Base-by-base conservation (phyloP, 1,140 invertebrate species). In the Hydropsyche tenuis region DNA sequence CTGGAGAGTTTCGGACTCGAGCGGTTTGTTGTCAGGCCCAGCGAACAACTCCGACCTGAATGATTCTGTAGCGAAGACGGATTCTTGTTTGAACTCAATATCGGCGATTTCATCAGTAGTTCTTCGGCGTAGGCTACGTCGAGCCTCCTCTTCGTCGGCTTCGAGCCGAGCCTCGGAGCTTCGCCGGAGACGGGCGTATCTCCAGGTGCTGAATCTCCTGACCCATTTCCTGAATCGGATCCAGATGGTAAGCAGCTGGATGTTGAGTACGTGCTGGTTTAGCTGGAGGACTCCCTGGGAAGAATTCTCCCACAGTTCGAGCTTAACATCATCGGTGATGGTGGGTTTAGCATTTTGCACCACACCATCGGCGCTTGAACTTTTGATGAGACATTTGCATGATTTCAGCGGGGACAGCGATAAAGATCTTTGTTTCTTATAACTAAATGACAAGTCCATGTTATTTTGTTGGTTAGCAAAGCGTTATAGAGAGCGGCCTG, bases 201-300 rank as follows among this genome's bases (percentile, higher is more conserved):
- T 12, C 89, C 89, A 53, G 88, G 87, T 12, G 88, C 88, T 12
- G 89, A 90, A 80, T 95, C 94, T 0, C 93, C 94, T 0, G 93
- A 94, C 0, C 93, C 93, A 78, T 95, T 94, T 1, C 93, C 93
- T 9, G 93, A 94, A 83, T 95, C 94, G 0, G 93, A 94, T 0
- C 93, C 93, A 51, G 92, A 94, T 0, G 92, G 78, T 94, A 94
- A 0, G 89, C 86, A 0, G 89, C 86, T 22, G 87, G 83, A 20
- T 88, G 85, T 6, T 87, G 79, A 75, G 88, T 86, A 2, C 84
- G 80, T 0, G 83, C 84, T 2, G 84, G 84, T 51, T 86, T 86
- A 0, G 84, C 84, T 1, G 84, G 84, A 0, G 84, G 83, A 75
- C 81, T 85, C 82, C 82, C 25, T 83, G 76, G 75, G 81, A 82